A percentile compares a stretch with the other conserved stretches of the same genome.
phyloP scores from a whole-genome alignment of 2,113 vertebrate genomes.

The Pelecanus crispus region DNA sequence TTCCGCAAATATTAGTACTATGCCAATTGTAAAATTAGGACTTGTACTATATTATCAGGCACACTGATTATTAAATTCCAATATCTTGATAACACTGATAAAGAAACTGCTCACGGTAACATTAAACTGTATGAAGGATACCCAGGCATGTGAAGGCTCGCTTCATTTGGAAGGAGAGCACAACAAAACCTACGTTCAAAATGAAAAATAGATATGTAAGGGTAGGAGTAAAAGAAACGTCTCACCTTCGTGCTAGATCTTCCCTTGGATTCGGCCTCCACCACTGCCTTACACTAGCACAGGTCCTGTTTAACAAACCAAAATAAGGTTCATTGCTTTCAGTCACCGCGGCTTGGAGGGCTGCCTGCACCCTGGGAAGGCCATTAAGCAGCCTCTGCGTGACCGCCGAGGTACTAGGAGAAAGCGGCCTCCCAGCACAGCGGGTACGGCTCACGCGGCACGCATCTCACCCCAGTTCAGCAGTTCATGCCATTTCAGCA shows the following conservation, averaged over 20 bases:
- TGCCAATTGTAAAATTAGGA: not conserved
- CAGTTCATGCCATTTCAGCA: not conserved
- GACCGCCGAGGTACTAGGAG: rapidly evolving
- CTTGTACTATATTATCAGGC: not conserved
- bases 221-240: not conserved
- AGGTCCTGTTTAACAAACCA: not conserved
- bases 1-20: not conserved
- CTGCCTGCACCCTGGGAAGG: not conserved
- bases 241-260: not conserved
- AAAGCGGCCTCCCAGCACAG: not conserved
- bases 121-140: not conserved
- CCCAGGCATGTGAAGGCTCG: not conserved
- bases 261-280: not conserved
- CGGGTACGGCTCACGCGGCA: rapidly evolving
- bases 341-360: not conserved
- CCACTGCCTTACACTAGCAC: not conserved
- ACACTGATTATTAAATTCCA: not conserved
- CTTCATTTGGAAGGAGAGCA: not conserved
- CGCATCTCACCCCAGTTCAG: not conserved
- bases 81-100: not conserved
- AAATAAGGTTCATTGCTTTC: not conserved
- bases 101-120: not conserved
- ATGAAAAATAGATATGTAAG: not conserved
- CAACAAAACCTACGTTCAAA: not conserved
- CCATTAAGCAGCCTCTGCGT: not conserved